A percentile compares a stretch with the other conserved stretches of the same genome.
Evolutionary conservation across 1,140 invertebrate genomes (phyloP).

Genomic region (Sarcophaga peregrina): DNA sequence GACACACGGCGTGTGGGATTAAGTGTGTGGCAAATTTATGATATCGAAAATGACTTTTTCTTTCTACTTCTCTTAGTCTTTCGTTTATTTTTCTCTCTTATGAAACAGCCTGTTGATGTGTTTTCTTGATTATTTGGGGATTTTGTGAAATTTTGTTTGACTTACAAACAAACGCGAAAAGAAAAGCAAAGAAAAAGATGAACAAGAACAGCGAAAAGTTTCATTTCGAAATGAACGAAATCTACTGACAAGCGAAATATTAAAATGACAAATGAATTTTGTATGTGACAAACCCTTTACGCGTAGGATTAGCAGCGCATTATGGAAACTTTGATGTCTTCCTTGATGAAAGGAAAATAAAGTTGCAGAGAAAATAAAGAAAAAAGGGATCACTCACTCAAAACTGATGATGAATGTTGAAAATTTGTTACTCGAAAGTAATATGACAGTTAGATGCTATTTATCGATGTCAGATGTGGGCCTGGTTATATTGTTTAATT

Average conservation of each 20-base stretch:
- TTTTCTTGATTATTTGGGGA: constrained; percentile 31
- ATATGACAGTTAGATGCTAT: constrained; percentile 42
- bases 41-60: constrained; percentile 23
- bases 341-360: background rate
- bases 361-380: background rate
- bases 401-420: constrained; percentile 10
- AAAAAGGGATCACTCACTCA: background rate
- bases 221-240: too few relatives aligned
- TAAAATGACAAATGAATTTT: constrained; percentile 35
- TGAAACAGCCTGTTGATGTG: constrained; percentile 27
- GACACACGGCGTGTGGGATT: constrained; percentile 35
- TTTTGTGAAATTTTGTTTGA: constrained; percentile 33
- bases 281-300: constrained; percentile 39
- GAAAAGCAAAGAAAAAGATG: background rate
- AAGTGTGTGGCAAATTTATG: constrained; percentile 38
- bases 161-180: constrained; percentile 18
- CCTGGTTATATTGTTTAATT: too few relatives aligned
- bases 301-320: constrained; percentile 42
- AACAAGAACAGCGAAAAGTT: too few relatives aligned
- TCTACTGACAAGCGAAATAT: too few relatives aligned
- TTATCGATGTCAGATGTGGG: constrained; percentile 16
- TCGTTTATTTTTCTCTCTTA: background rate
- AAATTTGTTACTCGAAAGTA: background rate
- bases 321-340: constrained; percentile 41
- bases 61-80: background rate